A percentile compares a stretch with the other conserved stretches of the same genome.
phyloP scores from a whole-genome alignment of 92 coral and sea anemone genomes.

The Epizoanthus scotinus region DNA sequence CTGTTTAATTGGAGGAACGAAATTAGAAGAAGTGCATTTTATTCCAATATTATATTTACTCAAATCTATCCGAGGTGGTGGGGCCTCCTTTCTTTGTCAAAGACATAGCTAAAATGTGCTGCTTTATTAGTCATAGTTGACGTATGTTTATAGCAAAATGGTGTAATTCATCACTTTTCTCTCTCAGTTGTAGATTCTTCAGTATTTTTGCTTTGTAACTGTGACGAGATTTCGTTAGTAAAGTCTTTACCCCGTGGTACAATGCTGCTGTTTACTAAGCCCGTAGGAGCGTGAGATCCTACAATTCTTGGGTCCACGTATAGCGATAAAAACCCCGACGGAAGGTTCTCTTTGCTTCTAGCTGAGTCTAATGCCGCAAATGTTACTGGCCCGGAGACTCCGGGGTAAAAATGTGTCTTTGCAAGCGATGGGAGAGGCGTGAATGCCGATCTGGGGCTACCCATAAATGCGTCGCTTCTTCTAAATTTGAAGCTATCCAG shows the following conservation, averaged over 20 bases:
- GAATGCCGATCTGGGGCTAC: conserved; percentile 80
- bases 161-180: conserved; percentile 15
- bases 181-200: conserved; percentile 27
- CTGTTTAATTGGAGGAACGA: conserved; percentile 18
- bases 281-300: conserved; percentile 18
- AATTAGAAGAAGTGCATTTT: conserved; percentile 4
- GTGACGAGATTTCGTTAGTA: conserved; percentile 32
- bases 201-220: conserved; percentile 27
- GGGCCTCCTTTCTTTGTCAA: neutral
- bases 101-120: neutral
- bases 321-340: conserved; percentile 51
- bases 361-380: conserved; percentile 62
- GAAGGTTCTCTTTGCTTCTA: conserved; percentile 67
- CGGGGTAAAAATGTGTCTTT: conserved; percentile 71
- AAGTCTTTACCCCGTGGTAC: conserved; percentile 13
- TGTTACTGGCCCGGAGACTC: conserved; percentile 60
- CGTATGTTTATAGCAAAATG: neutral
- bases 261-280: neutral
- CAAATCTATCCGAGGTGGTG: neutral
- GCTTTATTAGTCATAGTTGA: neutral
- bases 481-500: conserved; percentile 69
- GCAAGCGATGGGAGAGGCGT: conserved; percentile 74
- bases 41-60: neutral
- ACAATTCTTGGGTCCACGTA: conserved; percentile 65
- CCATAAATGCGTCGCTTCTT: conserved; percentile 67